Percentiles rank a stretch among this genome's conserved stretches.
phyloP scores from a whole-genome alignment of 1,140 invertebrate species.

The Carcinoscorpius rotundicauda region DNA sequence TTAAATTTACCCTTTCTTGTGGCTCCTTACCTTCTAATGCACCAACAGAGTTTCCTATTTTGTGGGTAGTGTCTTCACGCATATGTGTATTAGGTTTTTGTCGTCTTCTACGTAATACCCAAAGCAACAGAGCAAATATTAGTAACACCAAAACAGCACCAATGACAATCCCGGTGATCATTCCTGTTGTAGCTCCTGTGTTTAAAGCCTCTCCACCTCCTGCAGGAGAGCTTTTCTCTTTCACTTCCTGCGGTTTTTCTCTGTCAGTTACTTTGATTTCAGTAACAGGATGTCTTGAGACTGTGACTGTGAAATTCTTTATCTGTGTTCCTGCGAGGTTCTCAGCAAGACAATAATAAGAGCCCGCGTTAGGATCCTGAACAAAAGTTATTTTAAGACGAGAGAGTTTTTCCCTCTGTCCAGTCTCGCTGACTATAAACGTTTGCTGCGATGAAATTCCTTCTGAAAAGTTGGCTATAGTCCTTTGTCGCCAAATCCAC shows the following conservation, averaged over 20 bases:
- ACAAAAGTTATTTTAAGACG: constrained; percentile 69
- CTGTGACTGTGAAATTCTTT: constrained; percentile 55
- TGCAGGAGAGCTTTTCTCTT: constrained; percentile 11
- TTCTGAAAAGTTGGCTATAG: constrained; percentile 61
- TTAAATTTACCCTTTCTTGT: constrained; percentile 14
- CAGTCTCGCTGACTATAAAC: constrained; percentile 58
- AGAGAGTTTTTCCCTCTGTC: constrained; percentile 55
- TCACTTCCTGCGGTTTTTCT: constrained; percentile 21
- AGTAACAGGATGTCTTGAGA: constrained; percentile 58
- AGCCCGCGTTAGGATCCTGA: constrained; percentile 72
- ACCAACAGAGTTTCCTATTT: constrained; percentile 17
- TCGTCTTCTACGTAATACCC: constrained; percentile 10
- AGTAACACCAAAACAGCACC: constrained; percentile 50
- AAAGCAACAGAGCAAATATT: constrained; percentile 54
- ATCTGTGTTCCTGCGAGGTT: constrained; percentile 60
- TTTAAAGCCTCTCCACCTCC: constrained; percentile 38
- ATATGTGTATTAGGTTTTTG: constrained; percentile 14
- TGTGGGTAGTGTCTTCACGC: constrained; percentile 16
- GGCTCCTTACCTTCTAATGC: constrained; percentile 8
- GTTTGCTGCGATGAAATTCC: constrained; percentile 55
- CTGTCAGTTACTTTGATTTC: constrained; percentile 39
- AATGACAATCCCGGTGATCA: constrained; percentile 60
- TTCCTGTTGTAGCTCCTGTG: constrained; percentile 65
- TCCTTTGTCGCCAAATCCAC: constrained; percentile 77
- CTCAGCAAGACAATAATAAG: constrained; percentile 68